Evolutionary conservation across 2,797 vertebrate species (phyloP).

Genomic region (Rhinophrynus dorsalis): DNA sequence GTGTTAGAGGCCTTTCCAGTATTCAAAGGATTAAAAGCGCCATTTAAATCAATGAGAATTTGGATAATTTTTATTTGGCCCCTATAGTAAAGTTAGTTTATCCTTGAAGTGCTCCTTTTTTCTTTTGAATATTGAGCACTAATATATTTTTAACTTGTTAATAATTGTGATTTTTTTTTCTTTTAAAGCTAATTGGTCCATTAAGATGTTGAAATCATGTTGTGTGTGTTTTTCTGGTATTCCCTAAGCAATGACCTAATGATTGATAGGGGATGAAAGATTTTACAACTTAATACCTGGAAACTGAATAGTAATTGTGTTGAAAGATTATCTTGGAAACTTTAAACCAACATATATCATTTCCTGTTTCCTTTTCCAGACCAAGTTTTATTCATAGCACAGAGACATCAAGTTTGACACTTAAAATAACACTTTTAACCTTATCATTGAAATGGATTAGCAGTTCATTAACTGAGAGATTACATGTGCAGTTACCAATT

Average conservation of each 20-base stretch:
- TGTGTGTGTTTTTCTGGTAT: background rate
- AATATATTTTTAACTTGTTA: no score
- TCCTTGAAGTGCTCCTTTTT: no score
- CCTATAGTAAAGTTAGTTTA: no score
- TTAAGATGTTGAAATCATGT: background rate
- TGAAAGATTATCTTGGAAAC: constrained; percentile 8
- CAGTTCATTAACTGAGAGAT: background rate
- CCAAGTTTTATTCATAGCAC: background rate
- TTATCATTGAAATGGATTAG: background rate
- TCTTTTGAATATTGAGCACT: no score
- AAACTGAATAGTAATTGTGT: background rate
- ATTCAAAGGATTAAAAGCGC: no score
- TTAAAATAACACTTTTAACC: background rate
- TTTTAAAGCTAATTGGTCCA: background rate
- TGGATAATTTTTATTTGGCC: no score
- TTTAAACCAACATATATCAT: constrained; percentile 11
- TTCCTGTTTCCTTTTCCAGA: constrained; percentile 7
- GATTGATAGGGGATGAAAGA: constrained; percentile 16
- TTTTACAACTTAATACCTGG: constrained; percentile 8
- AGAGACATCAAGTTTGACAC: background rate
- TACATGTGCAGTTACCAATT: background rate
- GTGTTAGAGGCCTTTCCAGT: no score
- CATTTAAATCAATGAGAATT: no score
- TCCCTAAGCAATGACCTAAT: background rate
- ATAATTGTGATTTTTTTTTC: no score